phyloP scores from a whole-genome alignment of 2,113 vertebrate genomes.

The Alligator mississippiensis region DNA sequence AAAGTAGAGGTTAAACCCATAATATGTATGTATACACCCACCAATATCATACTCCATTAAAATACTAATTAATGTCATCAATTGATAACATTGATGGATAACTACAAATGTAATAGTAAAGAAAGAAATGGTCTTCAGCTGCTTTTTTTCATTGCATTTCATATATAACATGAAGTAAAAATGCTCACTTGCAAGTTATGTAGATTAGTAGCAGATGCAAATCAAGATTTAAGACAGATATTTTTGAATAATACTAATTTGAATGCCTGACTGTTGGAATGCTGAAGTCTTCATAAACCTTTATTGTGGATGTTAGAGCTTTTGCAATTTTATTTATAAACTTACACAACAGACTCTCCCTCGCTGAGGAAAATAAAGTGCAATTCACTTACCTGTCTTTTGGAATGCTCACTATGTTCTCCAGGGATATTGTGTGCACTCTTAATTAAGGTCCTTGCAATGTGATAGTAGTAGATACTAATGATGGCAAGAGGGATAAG shows the following conservation, averaged over 20 bases:
- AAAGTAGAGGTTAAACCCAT: neutral
- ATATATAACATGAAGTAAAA: neutral
- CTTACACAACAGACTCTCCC: neutral
- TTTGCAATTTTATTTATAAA: neutral
- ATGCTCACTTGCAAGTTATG: neutral
- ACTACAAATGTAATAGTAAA: neutral
- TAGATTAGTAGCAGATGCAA: neutral
- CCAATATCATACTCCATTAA: neutral
- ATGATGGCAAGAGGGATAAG: constrained; percentile 91
- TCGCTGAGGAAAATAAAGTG: neutral
- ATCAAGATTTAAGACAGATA: neutral
- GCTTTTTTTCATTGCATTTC: neutral
- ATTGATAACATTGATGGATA: neutral
- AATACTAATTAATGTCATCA: neutral
- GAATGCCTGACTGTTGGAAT: neutral
- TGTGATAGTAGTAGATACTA: constrained; percentile 93
- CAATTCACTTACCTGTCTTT: constrained; percentile 87
- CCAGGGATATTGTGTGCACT: constrained; percentile 95
- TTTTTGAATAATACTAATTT: neutral
- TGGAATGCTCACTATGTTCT: constrained; percentile 91
- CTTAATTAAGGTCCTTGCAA: constrained; percentile 90
- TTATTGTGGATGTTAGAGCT: neutral
- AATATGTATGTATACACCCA: neutral
- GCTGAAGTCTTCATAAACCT: neutral
- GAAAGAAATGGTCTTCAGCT: neutral